phyloP scores from a whole-genome alignment of 2,888 invertebrate species.

The Agonopterix arenella region DNA sequence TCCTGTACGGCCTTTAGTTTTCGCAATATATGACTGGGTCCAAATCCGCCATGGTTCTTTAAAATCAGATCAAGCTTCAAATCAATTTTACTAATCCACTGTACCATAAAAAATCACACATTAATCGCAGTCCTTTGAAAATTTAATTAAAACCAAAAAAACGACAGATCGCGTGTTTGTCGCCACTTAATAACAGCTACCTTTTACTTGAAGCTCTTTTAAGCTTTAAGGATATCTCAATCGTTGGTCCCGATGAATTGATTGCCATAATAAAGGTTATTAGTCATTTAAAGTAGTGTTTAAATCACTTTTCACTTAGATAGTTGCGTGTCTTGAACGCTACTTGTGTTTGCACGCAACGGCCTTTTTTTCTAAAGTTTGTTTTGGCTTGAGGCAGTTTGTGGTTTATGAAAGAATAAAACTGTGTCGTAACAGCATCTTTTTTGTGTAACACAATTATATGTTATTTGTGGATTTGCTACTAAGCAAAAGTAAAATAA shows the following conservation, averaged over 20 bases:
- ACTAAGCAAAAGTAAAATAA: too few species aligned
- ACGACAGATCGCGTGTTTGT: constrained; percentile 46
- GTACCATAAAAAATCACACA: constrained; percentile 29
- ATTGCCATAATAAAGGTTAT: constrained; percentile 68
- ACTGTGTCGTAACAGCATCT: not conserved
- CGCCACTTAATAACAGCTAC: constrained; percentile 56
- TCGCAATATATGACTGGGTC: too few species aligned
- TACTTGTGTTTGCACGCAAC: constrained; percentile 64
- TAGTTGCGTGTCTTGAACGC: constrained; percentile 51
- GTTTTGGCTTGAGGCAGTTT: constrained; percentile 10
- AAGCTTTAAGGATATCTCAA: constrained; percentile 56
- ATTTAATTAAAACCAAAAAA: constrained; percentile 34
- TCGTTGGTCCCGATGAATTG: constrained; percentile 61
- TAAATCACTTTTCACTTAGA: constrained; percentile 52
- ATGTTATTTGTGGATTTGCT: too few species aligned
- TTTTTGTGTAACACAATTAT: not conserved
- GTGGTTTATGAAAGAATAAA: not conserved
- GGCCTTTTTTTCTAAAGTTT: constrained; percentile 15
- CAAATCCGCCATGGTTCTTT: too few species aligned
- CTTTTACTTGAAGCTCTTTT: constrained; percentile 27
- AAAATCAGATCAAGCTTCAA: too few species aligned
- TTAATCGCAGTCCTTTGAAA: constrained; percentile 44
- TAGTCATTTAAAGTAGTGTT: constrained; percentile 59
- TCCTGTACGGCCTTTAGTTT: too few species aligned
- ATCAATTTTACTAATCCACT: too few species aligned